phyloP scores from a whole-genome alignment of 2,888 invertebrate genomes.

The Lycaena phlaeas region DNA sequence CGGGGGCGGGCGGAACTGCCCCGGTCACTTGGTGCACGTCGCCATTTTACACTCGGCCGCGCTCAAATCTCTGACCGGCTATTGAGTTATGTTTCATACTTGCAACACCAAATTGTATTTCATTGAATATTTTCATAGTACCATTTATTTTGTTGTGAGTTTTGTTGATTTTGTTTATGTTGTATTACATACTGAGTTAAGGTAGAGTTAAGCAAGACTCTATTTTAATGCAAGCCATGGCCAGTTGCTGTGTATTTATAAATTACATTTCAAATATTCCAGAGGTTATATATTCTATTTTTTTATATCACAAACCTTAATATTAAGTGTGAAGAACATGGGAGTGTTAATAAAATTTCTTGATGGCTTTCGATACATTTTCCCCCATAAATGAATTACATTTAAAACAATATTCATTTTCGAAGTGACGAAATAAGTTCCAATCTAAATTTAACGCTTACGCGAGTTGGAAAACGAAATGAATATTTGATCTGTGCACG shows the following conservation, averaged over 20 bases:
- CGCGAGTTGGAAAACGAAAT: constrained; percentile 43
- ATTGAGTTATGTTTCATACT: constrained; percentile 62
- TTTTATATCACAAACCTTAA: too few species aligned
- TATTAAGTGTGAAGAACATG: too few species aligned
- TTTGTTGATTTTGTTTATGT: too few species aligned
- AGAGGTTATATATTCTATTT: too few species aligned
- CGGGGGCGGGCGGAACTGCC: constrained; percentile 28
- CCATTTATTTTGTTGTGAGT: not conserved
- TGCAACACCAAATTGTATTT: constrained; percentile 21
- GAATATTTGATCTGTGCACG: constrained; percentile 51
- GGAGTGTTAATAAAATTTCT: too few species aligned
- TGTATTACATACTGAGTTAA: too few species aligned
- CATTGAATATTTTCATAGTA: constrained; percentile 6
- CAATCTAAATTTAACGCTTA: constrained; percentile 57
- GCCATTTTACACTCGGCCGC: constrained; percentile 61
- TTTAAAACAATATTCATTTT: not conserved
- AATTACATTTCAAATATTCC: too few species aligned
- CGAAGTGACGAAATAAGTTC: constrained; percentile 23
- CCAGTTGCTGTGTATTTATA: too few species aligned
- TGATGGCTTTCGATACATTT: too few species aligned
- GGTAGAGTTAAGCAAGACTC: too few species aligned
- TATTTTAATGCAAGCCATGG: too few species aligned
- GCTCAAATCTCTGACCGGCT: constrained; percentile 47
- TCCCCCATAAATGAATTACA: too few species aligned
- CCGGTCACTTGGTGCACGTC: constrained; percentile 60